Evolutionary conservation across 2,797 vertebrate species (phyloP), one percentile per base, ranked within the genome.

Genomic region (Leuciscus waleckii): DNA sequence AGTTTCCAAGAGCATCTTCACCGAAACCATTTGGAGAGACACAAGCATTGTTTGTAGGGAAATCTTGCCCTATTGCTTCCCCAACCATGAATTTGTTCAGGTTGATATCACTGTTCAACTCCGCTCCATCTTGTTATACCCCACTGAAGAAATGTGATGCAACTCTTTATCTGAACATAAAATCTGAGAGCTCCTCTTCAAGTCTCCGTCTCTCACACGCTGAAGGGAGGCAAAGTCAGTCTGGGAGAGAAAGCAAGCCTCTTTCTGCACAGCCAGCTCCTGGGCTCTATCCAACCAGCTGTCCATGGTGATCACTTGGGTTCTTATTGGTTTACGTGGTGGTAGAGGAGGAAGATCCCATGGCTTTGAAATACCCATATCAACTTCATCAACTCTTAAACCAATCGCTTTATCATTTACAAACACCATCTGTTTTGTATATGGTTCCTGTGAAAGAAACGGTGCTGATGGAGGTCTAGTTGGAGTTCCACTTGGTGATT

Each of bases 261-360:
- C 95, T 90, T 95, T 95, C 56, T 95, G 94, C 69, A 95, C 93
- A 0, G 94, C 95, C 2, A 96, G 89, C 87, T 95, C 94, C 87
- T 96, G 94, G 19, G 94, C 94, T 86, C 94, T 89, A 82, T 95
- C 93, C 83, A 95, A 84, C 95, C 95, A 95, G 84, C 94, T 94
- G 4, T 95, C 94, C 0, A 91, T 94, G 84, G 85, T 93, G 58
- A 93, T 89, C 86, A 95, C 94, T 0, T 92, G 84, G 5, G 85
- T 93, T 81, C 92, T 92, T 26, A 90, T 21, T 32, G 83, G 87
- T 88, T 88, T 95, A 87, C 94, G 91, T 0, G 95, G 93, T 61
- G 94, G 94, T 85, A 95, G 87, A 35, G 94, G 94, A 7, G 95
- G 94, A 63, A 93, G 91, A 63, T 92, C 87, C 54, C 90, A 78